Percentiles rank a stretch among this genome's conserved stretches.
Conservation (phyloP, 1,140 invertebrate genomes). For the Oncopodura yosiiana region DNA sequence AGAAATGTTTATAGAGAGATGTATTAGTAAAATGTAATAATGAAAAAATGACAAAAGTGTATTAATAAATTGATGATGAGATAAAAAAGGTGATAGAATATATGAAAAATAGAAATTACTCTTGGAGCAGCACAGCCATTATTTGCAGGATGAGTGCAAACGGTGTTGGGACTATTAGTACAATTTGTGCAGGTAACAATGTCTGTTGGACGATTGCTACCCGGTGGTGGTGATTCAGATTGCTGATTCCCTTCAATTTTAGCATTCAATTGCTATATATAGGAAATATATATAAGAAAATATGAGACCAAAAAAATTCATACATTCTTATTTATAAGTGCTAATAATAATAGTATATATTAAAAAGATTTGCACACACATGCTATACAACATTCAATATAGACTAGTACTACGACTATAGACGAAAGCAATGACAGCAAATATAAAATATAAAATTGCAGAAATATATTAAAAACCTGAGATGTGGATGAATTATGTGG, state of each 20-base stretch:
- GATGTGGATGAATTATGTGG: slow-evolving; percentile 15
- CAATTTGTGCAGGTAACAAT: slow-evolving; percentile 41
- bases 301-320: neutral
- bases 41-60: no score
- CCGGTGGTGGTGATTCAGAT: slow-evolving; percentile 17
- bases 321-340: no score
- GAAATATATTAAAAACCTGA: slow-evolving; percentile 20
- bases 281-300: neutral
- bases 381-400: no score
- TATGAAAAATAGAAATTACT: no score
- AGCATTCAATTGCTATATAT: no score
- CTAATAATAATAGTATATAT: no score
- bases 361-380: no score
- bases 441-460: no score
- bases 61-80: no score
- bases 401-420: no score
- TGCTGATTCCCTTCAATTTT: slow-evolving; percentile 25
- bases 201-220: slow-evolving; percentile 37
- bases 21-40: no score
- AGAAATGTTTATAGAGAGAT: slow-evolving; percentile 8
- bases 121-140: slow-evolving; percentile 22
- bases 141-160: slow-evolving; percentile 41
- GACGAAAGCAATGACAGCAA: no score
- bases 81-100: slow-evolving; percentile 8
- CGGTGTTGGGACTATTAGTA: slow-evolving; percentile 39